Evolutionary conservation across 2,888 invertebrate species (phyloP).

Genomic region (Physocephala rufipes): DNA sequence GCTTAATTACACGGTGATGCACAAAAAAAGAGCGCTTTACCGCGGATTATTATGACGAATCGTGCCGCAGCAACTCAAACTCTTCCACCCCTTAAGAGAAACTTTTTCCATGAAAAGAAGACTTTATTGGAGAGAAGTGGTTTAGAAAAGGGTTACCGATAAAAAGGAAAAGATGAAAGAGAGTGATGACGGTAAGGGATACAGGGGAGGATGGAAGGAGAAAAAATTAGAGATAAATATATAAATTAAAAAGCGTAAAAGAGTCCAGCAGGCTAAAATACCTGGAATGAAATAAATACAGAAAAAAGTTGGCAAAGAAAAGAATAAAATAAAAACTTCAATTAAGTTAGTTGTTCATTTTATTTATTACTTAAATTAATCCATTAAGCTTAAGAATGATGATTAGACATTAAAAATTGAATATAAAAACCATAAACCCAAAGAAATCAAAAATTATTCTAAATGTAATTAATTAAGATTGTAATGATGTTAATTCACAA

Average conservation of each 20-base stretch:
- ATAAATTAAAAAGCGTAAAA: no score
- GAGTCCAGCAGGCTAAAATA: not conserved
- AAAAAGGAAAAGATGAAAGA: conserved; percentile 24
- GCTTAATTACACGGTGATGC: conserved; percentile 54
- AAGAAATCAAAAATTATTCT: not conserved
- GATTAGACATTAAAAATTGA: conserved; percentile 3
- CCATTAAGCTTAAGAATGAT: conserved; percentile 26
- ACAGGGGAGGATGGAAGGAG: not conserved
- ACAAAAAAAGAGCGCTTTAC: conserved; percentile 47
- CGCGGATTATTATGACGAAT: conserved; percentile 34
- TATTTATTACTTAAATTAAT: not conserved
- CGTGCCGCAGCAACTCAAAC: conserved; percentile 24
- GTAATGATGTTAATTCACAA: conserved; percentile 36
- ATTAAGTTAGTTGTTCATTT: conserved; percentile 15
- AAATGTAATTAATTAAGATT: conserved; percentile 6
- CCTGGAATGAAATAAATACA: not conserved
- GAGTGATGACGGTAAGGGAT: conserved; percentile 44
- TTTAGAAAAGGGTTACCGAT: not conserved
- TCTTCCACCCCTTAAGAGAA: conserved; percentile 22
- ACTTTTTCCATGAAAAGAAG: conserved; percentile 27
- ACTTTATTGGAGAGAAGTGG: not conserved
- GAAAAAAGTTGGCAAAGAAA: no score
- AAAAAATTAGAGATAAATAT: no score
- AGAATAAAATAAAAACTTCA: conserved; percentile 7
- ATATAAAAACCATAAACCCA: not conserved